These are phyloP conservation scores for Malurus splendens DNA, from an alignment of 2,797 vertebrate species.

Conservation along the genomic window DNA sequence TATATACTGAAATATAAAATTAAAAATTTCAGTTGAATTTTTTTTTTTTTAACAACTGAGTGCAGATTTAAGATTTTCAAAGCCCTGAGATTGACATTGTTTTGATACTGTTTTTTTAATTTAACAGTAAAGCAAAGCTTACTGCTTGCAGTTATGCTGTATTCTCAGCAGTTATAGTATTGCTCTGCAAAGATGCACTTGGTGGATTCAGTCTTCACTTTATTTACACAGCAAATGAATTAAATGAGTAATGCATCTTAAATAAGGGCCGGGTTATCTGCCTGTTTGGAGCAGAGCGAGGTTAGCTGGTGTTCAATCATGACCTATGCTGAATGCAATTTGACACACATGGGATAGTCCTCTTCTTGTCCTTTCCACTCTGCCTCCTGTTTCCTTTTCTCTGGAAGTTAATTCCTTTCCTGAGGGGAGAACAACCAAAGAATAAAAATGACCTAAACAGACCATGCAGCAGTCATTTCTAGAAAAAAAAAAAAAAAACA, in stretches of 20 bases:
- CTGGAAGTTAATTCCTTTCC: not conserved
- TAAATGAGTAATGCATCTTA: not conserved
- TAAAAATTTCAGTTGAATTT: not conserved
- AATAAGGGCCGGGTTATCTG: not conserved
- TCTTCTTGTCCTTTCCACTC: not conserved
- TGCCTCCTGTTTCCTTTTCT: not conserved
- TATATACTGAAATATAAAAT: not conserved
- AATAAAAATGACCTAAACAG: not conserved
- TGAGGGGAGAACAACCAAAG: not conserved
- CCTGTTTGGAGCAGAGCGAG: not conserved
- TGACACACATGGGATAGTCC: not conserved
- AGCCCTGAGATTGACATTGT: not conserved
- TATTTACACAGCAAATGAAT: not conserved
- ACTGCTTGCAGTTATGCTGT: fast-evolving
- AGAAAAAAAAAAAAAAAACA: not conserved
- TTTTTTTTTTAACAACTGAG: not conserved
- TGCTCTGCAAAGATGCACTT: not conserved
- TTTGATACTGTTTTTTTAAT: not conserved
- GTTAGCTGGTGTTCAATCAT: not conserved
- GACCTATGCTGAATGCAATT: not conserved
- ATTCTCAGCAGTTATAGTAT: not conserved
- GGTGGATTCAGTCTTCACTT: not conserved
- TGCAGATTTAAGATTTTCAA: not conserved
- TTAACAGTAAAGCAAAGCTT: not conserved
- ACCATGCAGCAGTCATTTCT: not conserved